Base-by-base conservation (phyloP, 2,888 invertebrate genomes). In the Ephialtes manifestator region DNA sequence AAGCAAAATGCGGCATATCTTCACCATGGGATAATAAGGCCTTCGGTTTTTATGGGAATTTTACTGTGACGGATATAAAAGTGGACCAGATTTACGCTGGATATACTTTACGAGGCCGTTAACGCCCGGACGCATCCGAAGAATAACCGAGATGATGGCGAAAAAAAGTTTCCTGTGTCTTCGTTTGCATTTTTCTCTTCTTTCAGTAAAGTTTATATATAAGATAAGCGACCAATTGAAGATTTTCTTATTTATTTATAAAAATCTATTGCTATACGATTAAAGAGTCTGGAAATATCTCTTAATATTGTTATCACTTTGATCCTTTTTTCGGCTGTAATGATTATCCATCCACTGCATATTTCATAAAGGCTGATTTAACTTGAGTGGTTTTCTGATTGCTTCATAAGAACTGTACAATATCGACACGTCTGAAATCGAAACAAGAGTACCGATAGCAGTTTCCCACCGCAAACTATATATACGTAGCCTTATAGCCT, bases 71-170 rank as follows among this genome's bases (percentile, higher is more conserved):
- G 13, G 18, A 7, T 35, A 68, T 58, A 31, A 5, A 53, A 28
- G 58, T 13, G 18, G n/a, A 63, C 46, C 15, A 58, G 75, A 76
- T 87, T 83, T 78, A 85, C 68, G 83, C 46, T 43, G 35, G 55
- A 72, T 31, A 15, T 43, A 46, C 53, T 85, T 88, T 88, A 88
- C 81, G 86, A 83, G 68, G 43, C 67, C 80, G 87, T 89, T 86
- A 86, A 87, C 86, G 72, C 67, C 48, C 60, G 65, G 74, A 35
- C 18, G 43, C 15, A 51, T 60, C 60, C 8, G 28, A 31, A 55
- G 28, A 48, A 65, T 72, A 65, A 80, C 53, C 43, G 46, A 58
- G 43, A 81, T 68, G 74, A 55, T 18, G 70, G 2, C 24, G 18
- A 13, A 48, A 46, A 46, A 11, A 53, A 31, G 39, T 68, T 15